phyloP scores from a whole-genome alignment of 2,113 vertebrate species.

The Thinocorus orbignyianus region DNA sequence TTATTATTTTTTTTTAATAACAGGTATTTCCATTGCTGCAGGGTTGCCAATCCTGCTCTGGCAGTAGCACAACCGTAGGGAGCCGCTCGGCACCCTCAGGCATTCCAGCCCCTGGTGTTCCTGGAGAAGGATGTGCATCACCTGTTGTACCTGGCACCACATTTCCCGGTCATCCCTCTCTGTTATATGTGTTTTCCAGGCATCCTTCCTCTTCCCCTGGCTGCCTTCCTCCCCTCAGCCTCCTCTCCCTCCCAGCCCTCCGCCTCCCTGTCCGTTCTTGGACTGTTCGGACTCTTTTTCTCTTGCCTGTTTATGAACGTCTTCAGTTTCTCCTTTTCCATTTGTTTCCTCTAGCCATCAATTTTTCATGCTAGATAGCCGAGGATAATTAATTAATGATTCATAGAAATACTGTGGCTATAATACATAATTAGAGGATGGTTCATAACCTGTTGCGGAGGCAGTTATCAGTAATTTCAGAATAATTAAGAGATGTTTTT shows the following conservation, averaged over 20 bases:
- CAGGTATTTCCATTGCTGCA: slow-evolving; percentile 58
- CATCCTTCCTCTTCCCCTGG: accelerated
- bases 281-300: not conserved
- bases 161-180: accelerated
- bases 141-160: accelerated
- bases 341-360: slow-evolving; percentile 48
- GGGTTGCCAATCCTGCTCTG: slow-evolving; percentile 36
- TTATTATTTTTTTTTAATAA: not conserved
- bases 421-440: slow-evolving; percentile 20
- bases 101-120: accelerated
- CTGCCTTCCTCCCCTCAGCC: not conserved
- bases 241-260: not conserved
- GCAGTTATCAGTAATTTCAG: slow-evolving; percentile 27
- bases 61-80: not conserved
- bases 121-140: accelerated
- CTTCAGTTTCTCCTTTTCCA: not conserved
- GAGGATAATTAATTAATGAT: slow-evolving; percentile 64
- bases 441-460: slow-evolving; percentile 43
- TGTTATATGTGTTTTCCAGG: not conserved
- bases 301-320: not conserved
- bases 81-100: not conserved
- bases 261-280: not conserved
- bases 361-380: slow-evolving; percentile 46
- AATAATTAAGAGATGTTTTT: slow-evolving; percentile 28
- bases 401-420: slow-evolving; percentile 38